These are phyloP conservation scores for Trypoxylus dichotomus DNA, from an alignment of 1,140 invertebrate genomes.

Conservation along the genomic window DNA sequence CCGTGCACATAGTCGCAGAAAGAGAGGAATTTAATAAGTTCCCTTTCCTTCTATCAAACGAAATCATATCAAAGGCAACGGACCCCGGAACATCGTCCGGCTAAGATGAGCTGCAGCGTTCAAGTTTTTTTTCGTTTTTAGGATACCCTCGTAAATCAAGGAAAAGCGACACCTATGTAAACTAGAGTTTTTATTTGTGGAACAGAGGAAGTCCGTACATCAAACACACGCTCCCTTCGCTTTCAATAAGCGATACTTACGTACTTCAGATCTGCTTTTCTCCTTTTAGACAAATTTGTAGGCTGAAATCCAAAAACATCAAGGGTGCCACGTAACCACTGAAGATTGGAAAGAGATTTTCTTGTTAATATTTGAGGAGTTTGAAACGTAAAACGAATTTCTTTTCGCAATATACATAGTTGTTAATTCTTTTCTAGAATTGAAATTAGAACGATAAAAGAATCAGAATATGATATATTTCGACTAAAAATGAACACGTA, in stretches of 20 bases:
- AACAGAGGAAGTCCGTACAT: conserved; percentile 16
- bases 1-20: background rate
- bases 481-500: too few species aligned
- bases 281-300: background rate
- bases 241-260: conserved; percentile 20
- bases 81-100: background rate
- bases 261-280: background rate
- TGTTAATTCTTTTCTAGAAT: too few species aligned
- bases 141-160: conserved; percentile 18
- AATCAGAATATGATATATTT: background rate
- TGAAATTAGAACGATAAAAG: background rate
- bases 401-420: too few species aligned
- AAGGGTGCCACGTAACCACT: too few species aligned
- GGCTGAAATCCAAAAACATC: background rate
- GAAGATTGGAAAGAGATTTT: too few species aligned
- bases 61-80: conserved; percentile 16
- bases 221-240: background rate
- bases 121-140: background rate
- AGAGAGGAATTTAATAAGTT: background rate
- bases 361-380: too few species aligned
- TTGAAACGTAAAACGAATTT: too few species aligned
- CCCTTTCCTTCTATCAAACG: conserved; percentile 1
- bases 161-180: conserved; percentile 11
- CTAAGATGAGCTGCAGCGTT: background rate
- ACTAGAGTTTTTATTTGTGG: conserved; percentile 17